A percentile compares a stretch with the other conserved stretches of the same genome.
Evolutionary conservation across 1,140 invertebrate genomes (phyloP).

Genomic region (Leptinotarsa lineolata): DNA sequence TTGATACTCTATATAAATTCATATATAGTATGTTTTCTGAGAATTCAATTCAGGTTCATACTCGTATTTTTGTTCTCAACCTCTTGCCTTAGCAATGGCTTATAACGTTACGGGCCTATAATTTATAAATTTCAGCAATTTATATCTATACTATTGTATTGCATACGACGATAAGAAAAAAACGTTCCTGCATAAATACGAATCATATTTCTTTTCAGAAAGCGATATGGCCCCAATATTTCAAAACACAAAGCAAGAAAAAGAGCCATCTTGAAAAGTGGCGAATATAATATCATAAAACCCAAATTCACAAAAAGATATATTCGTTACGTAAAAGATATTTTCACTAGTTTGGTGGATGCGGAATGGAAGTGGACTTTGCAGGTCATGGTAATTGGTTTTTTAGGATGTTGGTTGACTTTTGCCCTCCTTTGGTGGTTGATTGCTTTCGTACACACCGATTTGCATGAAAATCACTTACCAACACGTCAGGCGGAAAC

Average conservation of each 20-base stretch:
- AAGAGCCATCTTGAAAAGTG: slow-evolving; percentile 89
- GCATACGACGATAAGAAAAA: too few species aligned
- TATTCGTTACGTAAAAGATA: slow-evolving; percentile 84
- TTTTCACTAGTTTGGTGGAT: slow-evolving; percentile 84
- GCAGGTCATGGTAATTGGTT: slow-evolving; percentile 65
- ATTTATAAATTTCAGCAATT: too few species aligned
- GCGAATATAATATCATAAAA: slow-evolving; percentile 89
- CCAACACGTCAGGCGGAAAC: slow-evolving; percentile 31
- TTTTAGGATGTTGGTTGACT: slow-evolving; percentile 87
- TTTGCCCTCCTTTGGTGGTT: slow-evolving; percentile 95
- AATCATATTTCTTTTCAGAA: neutral
- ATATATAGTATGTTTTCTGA: too few species aligned
- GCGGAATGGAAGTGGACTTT: slow-evolving; percentile 94
- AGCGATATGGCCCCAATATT: neutral
- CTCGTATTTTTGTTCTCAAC: too few species aligned
- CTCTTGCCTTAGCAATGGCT: too few species aligned
- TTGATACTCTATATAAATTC: too few species aligned
- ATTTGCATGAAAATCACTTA: slow-evolving; percentile 74
- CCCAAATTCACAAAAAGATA: slow-evolving; percentile 85
- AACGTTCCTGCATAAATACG: too few species aligned
- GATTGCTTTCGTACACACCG: slow-evolving; percentile 91
- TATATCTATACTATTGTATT: too few species aligned
- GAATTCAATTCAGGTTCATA: too few species aligned
- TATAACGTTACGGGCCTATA: too few species aligned
- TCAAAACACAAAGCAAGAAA: neutral